Evolutionary conservation across 1,140 invertebrate genomes (phyloP).

Genomic region (Papilio polyxenes): DNA sequence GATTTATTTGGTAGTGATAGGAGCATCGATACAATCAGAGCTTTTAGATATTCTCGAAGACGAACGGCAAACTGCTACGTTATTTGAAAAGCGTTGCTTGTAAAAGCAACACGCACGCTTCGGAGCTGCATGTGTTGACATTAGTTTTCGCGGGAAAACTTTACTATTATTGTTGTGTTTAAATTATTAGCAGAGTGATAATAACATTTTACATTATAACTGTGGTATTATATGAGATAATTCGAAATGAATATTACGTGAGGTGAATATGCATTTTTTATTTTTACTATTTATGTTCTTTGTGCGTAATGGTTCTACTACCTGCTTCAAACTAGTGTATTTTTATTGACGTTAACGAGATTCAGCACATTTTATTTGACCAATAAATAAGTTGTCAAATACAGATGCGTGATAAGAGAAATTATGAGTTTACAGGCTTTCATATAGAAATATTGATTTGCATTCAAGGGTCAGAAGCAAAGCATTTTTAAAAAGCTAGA

Average conservation of each 20-base stretch:
- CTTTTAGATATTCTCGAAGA: neutral
- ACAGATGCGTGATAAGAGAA: no score
- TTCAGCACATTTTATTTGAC: no score
- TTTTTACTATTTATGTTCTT: neutral
- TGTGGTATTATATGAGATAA: neutral
- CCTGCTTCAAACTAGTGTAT: no score
- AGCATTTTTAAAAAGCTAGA: no score
- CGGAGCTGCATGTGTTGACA: neutral
- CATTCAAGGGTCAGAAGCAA: no score
- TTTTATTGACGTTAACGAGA: no score
- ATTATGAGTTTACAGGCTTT: no score
- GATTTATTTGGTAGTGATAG: neutral
- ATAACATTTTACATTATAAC: neutral
- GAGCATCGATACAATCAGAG: neutral
- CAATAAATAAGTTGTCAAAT: no score
- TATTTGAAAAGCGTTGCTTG: conserved; percentile 25
- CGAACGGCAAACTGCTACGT: neutral
- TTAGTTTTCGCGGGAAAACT: conserved; percentile 6
- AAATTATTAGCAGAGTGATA: neutral
- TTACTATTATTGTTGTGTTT: neutral
- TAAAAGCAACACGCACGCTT: conserved; percentile 21
- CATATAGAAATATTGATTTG: no score
- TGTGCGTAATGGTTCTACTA: no score
- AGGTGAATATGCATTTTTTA: neutral
- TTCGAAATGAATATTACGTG: neutral